Evolutionary conservation across 1,140 invertebrate species (phyloP).

Genomic region (Pseudomyrmex sp.): DNA sequence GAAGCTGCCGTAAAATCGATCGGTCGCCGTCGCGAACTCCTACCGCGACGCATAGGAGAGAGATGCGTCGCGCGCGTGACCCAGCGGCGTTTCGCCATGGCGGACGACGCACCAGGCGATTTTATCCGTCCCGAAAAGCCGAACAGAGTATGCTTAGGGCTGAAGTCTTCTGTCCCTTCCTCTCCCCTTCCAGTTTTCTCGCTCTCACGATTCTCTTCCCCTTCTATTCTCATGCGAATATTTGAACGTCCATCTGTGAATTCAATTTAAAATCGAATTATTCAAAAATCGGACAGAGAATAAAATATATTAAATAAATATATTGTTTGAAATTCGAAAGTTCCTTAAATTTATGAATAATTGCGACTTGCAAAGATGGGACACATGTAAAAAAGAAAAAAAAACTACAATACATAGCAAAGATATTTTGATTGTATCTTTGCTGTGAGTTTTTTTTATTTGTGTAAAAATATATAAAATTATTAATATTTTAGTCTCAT

Average conservation of each 20-base stretch:
- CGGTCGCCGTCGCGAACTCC: slow-evolving; percentile 10
- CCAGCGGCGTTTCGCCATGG: slow-evolving; percentile 65
- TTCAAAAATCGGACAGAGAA: no score
- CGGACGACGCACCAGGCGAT: slow-evolving; percentile 58
- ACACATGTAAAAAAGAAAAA: no score
- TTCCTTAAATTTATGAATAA: no score
- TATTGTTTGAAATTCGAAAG: neutral
- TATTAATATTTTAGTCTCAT: no score
- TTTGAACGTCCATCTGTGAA: neutral
- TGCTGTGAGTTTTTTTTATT: no score
- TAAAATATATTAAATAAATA: no score
- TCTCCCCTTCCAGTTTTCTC: no score
- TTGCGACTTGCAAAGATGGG: no score
- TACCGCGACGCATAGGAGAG: slow-evolving; percentile 62
- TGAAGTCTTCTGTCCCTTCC: slow-evolving; percentile 14
- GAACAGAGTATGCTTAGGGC: neutral
- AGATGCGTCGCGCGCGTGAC: slow-evolving; percentile 72
- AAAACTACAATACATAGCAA: no score
- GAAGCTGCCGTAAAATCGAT: slow-evolving; percentile 69
- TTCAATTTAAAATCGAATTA: neutral
- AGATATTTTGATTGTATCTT: no score
- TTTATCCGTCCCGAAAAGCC: slow-evolving; percentile 27
- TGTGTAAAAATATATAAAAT: no score
- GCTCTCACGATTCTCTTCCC: neutral
- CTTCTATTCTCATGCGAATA: neutral